Evolutionary conservation across 1,140 invertebrate species (phyloP), one percentile per base, ranked within the genome.

Genomic region (Drosophila gunungcola): DNA sequence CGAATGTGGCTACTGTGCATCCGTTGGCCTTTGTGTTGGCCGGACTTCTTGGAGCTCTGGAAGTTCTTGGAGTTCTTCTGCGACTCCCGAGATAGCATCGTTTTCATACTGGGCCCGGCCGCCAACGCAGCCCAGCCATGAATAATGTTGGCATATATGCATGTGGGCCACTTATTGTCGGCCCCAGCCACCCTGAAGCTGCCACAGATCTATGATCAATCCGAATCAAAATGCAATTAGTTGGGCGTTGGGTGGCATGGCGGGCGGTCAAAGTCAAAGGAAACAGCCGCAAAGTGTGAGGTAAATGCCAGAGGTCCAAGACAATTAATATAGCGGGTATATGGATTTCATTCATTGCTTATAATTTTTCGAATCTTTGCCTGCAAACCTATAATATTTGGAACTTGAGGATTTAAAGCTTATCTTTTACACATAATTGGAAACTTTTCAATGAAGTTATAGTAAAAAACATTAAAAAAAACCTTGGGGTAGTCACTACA

Each of bases 1-100:
- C 80, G 58, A 88, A 88, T 77, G 84, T 61, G 76, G 83, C 83
- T 88, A 88, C 83, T 88, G 83, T 88, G 79, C 76, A 51, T 1
- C 29, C 46, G 25, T 64, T 52, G 39, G 34, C 48, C 12, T 11
- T 63, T 41, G 16, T 69, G 51, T 51, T 62, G 41, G 34, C 48
- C 12, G 3, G 7, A 36, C 34, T 56, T 56, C 56, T 38, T 45
- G 39, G 29, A 16, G 27, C 11, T 25, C 38, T 13, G 9, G 42
- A 6, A 32, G 27, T 13, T 25, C 38, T 13, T 13, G 42, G 10
- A 32, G 29, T 45, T 27, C 48, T 10, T 34, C 48, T n/a, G 25
- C 10, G 13, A 42, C 42, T 21, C 13, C 16, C 3, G 36, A 6
- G 67, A 54, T 67, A 46, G 52, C 41, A 69, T 57, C 53, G n/a